These are phyloP conservation scores for Sericinus montela DNA, from an alignment of 2,888 invertebrate genomes.

Conservation along the genomic window DNA sequence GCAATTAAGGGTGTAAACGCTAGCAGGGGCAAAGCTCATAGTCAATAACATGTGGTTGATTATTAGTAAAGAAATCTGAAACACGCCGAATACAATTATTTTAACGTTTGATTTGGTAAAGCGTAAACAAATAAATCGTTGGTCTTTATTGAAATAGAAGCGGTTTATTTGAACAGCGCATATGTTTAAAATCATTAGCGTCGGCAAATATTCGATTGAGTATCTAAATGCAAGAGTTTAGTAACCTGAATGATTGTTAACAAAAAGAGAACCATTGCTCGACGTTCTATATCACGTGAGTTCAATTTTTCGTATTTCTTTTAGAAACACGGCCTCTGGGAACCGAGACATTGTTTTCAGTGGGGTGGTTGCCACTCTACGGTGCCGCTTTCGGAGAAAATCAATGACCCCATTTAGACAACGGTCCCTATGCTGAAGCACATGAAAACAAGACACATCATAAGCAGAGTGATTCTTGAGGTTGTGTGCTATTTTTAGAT, in stretches of 20 bases:
- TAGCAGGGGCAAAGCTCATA: neutral
- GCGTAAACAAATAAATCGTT: neutral
- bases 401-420: constrained; percentile 10
- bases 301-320: neutral
- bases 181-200: neutral
- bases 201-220: too few species aligned
- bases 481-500: neutral
- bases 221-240: too few species aligned
- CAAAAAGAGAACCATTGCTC: too few species aligned
- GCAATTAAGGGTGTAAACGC: neutral
- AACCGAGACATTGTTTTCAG: constrained; percentile 6
- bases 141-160: neutral
- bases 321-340: constrained; percentile 2
- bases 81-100: neutral
- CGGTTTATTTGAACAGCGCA: neutral
- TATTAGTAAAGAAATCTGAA: neutral
- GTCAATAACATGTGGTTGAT: neutral
- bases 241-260: too few species aligned
- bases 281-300: too few species aligned
- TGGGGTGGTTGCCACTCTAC: neutral
- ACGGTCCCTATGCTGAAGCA: neutral
- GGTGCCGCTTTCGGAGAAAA: neutral
- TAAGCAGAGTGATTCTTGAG: neutral
- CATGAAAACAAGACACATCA: constrained; percentile 1
- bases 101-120: neutral